Evolutionary conservation across 2,797 vertebrate species (phyloP).

Genomic region (Triplophysa yarkandensis): DNA sequence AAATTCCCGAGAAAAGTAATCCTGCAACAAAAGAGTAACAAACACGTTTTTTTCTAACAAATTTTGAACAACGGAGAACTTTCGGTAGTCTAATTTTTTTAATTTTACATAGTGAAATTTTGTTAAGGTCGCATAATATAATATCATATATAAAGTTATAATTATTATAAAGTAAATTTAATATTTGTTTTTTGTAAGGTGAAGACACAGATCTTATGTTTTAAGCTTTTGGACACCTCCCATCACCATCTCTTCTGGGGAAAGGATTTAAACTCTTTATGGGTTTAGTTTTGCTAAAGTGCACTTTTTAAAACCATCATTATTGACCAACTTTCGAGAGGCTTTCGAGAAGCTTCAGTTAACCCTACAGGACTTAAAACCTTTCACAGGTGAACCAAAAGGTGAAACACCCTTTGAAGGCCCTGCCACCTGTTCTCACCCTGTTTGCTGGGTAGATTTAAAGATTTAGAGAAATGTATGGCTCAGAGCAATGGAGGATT

Average conservation of each 20-base stretch:
- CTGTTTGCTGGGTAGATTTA: conserved; percentile 50
- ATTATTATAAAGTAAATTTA: background rate
- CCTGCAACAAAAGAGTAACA: too few species aligned
- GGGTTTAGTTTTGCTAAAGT: conserved; percentile 26
- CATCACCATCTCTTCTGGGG: background rate
- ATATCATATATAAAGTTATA: too few species aligned
- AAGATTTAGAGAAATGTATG: conserved; percentile 13
- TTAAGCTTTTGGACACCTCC: background rate
- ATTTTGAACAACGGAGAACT: too few species aligned
- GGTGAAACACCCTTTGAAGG: conserved; percentile 47
- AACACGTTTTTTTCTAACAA: too few species aligned
- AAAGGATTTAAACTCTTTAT: conserved; percentile 18
- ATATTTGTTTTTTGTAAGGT: background rate
- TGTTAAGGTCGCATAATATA: too few species aligned
- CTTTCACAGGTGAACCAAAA: conserved; percentile 40
- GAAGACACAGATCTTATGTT: background rate
- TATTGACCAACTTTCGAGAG: conserved; percentile 2
- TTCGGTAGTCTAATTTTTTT: too few species aligned
- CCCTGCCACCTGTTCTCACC: background rate
- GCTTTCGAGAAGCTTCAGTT: conserved; percentile 17
- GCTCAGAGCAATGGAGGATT: conserved; percentile 39
- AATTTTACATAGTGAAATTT: too few species aligned
- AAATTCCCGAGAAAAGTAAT: too few species aligned
- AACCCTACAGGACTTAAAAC: conserved; percentile 24
- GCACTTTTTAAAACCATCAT: conserved; percentile 15